Percentiles rank a stretch among this genome's conserved stretches.
phyloP scores from a whole-genome alignment of 2,113 vertebrate species.

The Acanthisitta chloris region DNA sequence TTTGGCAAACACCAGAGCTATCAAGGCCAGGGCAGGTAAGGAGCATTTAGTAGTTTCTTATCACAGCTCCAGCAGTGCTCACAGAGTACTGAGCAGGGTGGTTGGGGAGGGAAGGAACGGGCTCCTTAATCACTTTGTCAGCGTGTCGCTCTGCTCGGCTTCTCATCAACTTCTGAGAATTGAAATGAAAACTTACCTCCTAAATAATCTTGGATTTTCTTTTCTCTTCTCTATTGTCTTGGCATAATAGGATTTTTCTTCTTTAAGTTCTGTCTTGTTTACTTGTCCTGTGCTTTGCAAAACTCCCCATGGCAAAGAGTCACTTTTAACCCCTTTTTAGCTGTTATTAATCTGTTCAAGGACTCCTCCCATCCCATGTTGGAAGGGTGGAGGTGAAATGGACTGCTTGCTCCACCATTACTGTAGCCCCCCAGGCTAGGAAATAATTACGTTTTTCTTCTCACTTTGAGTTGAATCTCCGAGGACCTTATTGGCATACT shows the following conservation, averaged over 20 bases:
- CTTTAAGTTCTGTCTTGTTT: not conserved
- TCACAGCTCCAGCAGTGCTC: not conserved
- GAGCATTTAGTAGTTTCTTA: not conserved
- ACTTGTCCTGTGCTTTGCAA: not conserved
- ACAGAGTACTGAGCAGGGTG: not conserved
- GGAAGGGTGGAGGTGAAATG: not conserved
- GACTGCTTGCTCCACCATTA: not conserved
- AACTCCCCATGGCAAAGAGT: not conserved
- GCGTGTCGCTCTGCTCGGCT: fast-evolving
- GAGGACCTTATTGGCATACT: not conserved
- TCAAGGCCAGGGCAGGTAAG: constrained; percentile 55
- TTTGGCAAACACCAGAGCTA: constrained; percentile 23
- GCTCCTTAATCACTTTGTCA: not conserved
- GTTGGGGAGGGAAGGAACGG: not conserved
- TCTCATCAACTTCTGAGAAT: not conserved
- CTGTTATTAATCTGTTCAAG: not conserved
- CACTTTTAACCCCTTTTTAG: not conserved
- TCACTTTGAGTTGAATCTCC: not conserved
- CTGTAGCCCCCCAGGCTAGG: not conserved
- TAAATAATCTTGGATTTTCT: not conserved
- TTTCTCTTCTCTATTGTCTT: not conserved
- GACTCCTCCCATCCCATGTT: fast-evolving
- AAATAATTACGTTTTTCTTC: not conserved
- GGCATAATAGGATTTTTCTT: not conserved
- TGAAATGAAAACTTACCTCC: not conserved